Percentiles rank a stretch among this genome's conserved stretches.
Evolutionary conservation across 2,888 invertebrate species (phyloP).

Genomic region (Neoascia interrupta): DNA sequence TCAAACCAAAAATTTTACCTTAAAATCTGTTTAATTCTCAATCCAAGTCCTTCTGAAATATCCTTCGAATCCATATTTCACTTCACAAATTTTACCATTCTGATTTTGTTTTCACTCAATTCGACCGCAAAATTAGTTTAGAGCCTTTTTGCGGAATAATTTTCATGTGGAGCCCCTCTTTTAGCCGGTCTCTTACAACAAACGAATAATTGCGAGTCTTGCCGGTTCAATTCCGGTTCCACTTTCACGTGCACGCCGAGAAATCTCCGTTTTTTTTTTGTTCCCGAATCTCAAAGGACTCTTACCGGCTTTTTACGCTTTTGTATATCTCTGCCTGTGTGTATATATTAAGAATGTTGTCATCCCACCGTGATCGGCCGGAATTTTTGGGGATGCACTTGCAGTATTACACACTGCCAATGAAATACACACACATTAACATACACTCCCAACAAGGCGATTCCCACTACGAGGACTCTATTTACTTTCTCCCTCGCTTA

Average conservation of each 20-base stretch:
- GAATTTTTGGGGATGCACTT: constrained; percentile 33
- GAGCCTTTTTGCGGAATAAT: background rate
- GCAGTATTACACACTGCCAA: constrained; percentile 1
- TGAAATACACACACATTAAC: background rate
- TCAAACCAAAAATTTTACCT: constrained; percentile 49
- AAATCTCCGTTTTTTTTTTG: background rate
- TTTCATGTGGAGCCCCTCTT: constrained; percentile 25
- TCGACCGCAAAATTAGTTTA: background rate
- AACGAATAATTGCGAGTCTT: background rate
- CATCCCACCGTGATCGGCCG: constrained; percentile 38
- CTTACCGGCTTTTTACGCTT: constrained; percentile 11
- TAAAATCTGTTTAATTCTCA: constrained; percentile 1
- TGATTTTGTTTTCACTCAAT: constrained; percentile 15
- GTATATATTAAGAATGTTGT: constrained; percentile 31
- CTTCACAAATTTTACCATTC: background rate
- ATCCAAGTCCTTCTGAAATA: background rate
- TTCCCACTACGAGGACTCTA: background rate
- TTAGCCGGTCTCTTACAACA: constrained; percentile 19
- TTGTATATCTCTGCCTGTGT: constrained; percentile 34
- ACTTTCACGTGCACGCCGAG: constrained; percentile 9
- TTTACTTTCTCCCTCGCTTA: background rate
- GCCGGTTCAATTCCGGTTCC: constrained; percentile 19
- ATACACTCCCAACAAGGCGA: background rate
- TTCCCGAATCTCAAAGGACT: constrained; percentile 17
- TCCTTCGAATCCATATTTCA: constrained; percentile 6